Base-by-base conservation (phyloP, 2,888 invertebrate genomes). In the Calameuta filiformis region DNA sequence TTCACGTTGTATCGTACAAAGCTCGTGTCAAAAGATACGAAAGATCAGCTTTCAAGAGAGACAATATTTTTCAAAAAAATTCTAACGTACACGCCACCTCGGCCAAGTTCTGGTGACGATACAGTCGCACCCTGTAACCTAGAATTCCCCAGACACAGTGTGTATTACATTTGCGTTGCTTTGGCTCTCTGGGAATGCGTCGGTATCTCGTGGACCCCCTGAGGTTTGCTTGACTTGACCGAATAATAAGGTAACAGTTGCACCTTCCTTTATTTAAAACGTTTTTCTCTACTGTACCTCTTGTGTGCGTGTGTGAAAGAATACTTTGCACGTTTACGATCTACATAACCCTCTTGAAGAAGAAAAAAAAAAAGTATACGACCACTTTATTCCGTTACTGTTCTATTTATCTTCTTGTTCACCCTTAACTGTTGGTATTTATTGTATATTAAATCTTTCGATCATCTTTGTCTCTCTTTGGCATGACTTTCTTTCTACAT, bases 151-250 rank as follows among this genome's bases (percentile, higher is more conserved):
- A 83, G 81, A 89, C 88, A 91, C 91, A 91, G 88, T 91, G 91
- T 91, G 89, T 91, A 90, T 91, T 91, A 90, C 90, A 88, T 91
- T 91, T 91, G 89, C 91, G 91, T 91, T 91, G 91, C 91, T 91
- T 91, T 91, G 91, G 91, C 91, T 91, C 91, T 93, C 93, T 93
- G 93, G 94, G 94, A 93, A 94, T 94, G 94, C 94, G 90, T 92
- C 92, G 92, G 91, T 92, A 91, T 92, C 91, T 91, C 90, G 91
- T 91, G 91, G 91, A 92, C 88, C 91, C 90, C 89, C 88, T 88
- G 89, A 92, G 93, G 92, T 93, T 92, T 92, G 92, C 93, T 91
- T 91, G 91, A 91, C 88, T 91, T 91, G 90, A 91, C 90, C 89
- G 89, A 91, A 90, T 88, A 93, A 71, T 71, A 71, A 93, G 93